Conservation (phyloP, 2,888 invertebrate species). For the Balanococcus diminutus region DNA sequence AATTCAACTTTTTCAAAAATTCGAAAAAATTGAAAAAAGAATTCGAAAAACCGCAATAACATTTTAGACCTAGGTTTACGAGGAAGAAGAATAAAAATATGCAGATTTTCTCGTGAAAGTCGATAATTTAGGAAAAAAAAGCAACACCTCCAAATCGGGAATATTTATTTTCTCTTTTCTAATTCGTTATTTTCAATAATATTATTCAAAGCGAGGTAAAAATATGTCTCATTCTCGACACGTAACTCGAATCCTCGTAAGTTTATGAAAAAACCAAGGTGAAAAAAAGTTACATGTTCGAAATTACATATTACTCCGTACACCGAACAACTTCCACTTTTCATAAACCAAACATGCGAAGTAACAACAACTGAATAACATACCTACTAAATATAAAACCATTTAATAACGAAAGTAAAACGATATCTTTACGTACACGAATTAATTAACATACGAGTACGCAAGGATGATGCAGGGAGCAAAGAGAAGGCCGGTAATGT, state of each 20-base stretch:
- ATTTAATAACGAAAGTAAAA: constrained; percentile 32
- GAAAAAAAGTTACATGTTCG: neutral
- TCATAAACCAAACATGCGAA: neutral
- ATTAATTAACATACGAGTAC: neutral
- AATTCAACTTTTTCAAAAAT: too few relatives aligned
- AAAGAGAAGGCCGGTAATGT: neutral
- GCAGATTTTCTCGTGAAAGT: neutral
- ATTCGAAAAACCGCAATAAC: neutral
- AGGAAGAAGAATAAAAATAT: too few relatives aligned
- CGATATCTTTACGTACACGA: neutral
- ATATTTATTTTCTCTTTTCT: neutral
- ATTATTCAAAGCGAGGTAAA: neutral
- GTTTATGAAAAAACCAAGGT: neutral
- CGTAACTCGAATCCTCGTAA: neutral
- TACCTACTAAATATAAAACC: constrained; percentile 4
- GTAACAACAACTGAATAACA: constrained; percentile 13
- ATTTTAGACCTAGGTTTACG: too few relatives aligned
- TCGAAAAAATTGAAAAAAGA: too few relatives aligned
- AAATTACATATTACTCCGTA: constrained; percentile 1
- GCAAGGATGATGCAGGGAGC: neutral
- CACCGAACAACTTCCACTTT: constrained; percentile 7
- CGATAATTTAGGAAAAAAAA: neutral
- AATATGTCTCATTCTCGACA: neutral
- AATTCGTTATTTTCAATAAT: neutral
- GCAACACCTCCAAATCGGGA: neutral